Percentiles rank a stretch among this genome's conserved stretches.
Evolutionary conservation across 2,113 vertebrate species (phyloP).

Genomic region (Macaca nemestrina): DNA sequence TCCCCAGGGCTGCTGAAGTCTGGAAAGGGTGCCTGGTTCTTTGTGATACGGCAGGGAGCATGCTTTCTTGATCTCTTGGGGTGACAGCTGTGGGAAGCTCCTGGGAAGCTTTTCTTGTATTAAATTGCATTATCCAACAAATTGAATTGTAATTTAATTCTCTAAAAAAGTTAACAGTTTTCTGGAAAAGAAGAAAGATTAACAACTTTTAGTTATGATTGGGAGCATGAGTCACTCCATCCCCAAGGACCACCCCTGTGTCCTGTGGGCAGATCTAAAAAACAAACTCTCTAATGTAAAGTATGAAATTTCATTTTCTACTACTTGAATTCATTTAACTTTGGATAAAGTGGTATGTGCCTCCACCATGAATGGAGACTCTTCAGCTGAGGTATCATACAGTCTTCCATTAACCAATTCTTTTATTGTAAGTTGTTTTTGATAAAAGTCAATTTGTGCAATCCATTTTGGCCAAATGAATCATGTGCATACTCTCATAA

Average conservation of each 20-base stretch:
- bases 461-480: conserved; percentile 42
- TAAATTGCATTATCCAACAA: neutral
- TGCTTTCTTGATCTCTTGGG: neutral
- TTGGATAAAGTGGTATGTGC: neutral
- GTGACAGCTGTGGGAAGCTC: neutral
- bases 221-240: neutral
- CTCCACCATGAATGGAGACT: conserved; percentile 1
- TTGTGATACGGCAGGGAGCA: neutral
- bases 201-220: conserved; percentile 34
- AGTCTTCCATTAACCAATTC: neutral
- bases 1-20: neutral
- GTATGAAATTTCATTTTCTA: neutral
- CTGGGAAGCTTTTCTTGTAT: neutral
- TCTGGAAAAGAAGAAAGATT: neutral
- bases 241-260: neutral
- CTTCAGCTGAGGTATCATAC: neutral
- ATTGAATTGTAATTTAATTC: neutral
- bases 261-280: neutral
- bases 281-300: neutral
- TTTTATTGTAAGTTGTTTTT: neutral
- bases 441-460: conserved; percentile 37
- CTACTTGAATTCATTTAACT: neutral
- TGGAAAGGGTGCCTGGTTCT: neutral
- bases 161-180: conserved; percentile 37
- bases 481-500: neutral